Conservation (phyloP, 2,113 vertebrate genomes). For the Fregata magnificens region DNA sequence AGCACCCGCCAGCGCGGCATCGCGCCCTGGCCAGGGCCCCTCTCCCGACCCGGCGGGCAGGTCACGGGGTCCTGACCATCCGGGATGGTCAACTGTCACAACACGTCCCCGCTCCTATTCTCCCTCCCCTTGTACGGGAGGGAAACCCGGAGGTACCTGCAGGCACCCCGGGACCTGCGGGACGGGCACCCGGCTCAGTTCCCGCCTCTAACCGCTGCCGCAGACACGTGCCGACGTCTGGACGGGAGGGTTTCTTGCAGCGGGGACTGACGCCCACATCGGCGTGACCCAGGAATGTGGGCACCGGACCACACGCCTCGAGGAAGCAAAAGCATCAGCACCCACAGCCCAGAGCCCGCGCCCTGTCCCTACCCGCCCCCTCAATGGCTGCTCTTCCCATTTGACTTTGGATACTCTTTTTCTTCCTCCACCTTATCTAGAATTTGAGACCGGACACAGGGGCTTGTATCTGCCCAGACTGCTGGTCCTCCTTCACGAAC, state of each 20-base stretch:
- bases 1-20: fast-evolving
- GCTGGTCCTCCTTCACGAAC: background rate
- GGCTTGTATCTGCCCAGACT: background rate
- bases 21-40: fast-evolving
- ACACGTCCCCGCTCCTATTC: fast-evolving
- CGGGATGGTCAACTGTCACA: background rate
- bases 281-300: background rate
- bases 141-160: background rate
- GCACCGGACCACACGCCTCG: fast-evolving
- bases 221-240: fast-evolving
- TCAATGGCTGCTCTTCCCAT: background rate
- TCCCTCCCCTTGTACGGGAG: background rate
- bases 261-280: too few species aligned
- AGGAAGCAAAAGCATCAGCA: background rate
- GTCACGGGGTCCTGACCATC: background rate
- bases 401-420: background rate
- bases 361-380: background rate
- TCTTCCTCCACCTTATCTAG: background rate
- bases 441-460: background rate
- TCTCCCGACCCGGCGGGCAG: background rate
- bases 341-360: fast-evolving
- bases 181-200: background rate
- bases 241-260: background rate
- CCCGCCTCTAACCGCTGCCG: background rate
- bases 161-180: background rate